Evolutionary conservation across 2,888 invertebrate species (phyloP), one percentile per base, ranked within the genome.

Genomic region (Clusia tigrina): DNA sequence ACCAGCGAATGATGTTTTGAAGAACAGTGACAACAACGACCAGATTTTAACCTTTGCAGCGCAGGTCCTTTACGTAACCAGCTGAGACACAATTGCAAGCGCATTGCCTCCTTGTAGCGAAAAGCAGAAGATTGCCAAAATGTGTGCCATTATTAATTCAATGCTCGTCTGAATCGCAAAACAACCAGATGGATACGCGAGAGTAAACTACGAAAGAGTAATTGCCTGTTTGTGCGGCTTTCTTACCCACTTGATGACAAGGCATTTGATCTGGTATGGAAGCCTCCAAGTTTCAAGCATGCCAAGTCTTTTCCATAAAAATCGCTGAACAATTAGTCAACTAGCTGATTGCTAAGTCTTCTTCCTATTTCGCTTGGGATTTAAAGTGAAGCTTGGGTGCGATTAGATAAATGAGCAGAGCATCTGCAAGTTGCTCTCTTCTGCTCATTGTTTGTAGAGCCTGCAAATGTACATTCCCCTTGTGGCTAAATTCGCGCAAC

Each of bases 401-500:
- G 10, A 65, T 57, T 1, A 65, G 51, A 48, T 63, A 54, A 5
- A 64, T 42, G 5, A 66, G 48, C 25, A 63, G 56, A 0, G 64
- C 62, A 58, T 66, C 62, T 6, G 63, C 56, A 17, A 62, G 55
- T 46, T 67, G 55, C 3, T 64, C 55, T 22, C 59, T 62, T 17
- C 57, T 62, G 15, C 61, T 54, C 18, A 67, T 65, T 3, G 64
- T 63, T 37, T 64, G 54, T 9, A 67, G 37, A 48, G 65, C 66
- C 1, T 65, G 58, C 51, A 66, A 18, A 42, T 66, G 61, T 2
- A 55, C 53, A 48, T 64, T 65, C 1, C 66, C 32, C 24, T 65
- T 67, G 53, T 67, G 66, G 20, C 60, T 67, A 5, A 66, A n/a
- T 20, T 63, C 62, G 5, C 65, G 63, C 17, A 71, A 60, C 54